Conservation (phyloP, 1,140 invertebrate species). For the Psix sp. region DNA sequence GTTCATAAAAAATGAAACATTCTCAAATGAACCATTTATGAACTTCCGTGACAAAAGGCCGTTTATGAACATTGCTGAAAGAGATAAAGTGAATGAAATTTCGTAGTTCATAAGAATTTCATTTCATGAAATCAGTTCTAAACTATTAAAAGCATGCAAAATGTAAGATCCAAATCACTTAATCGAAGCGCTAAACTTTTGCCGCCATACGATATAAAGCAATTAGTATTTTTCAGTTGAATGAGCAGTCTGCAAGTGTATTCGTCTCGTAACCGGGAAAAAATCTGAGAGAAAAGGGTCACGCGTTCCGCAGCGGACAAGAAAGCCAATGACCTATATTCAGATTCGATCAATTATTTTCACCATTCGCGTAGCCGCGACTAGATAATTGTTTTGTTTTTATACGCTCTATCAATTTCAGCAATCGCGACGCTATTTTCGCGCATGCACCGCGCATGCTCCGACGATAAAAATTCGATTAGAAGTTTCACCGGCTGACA, state of each 20-base stretch:
- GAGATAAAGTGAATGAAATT: too few species aligned
- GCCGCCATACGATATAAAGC: too few species aligned
- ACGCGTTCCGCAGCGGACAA: slow-evolving; percentile 4
- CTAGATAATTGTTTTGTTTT: slow-evolving; percentile 18
- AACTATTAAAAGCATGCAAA: too few species aligned
- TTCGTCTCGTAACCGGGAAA: slow-evolving; percentile 1
- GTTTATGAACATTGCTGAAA: too few species aligned
- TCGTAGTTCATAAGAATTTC: too few species aligned
- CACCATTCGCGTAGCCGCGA: slow-evolving; percentile 1
- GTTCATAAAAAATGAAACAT: too few species aligned
- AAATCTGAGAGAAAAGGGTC: slow-evolving; percentile 16
- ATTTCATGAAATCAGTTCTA: too few species aligned
- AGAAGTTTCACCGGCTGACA: background rate
- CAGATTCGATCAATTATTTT: slow-evolving; percentile 22
- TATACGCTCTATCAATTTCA: slow-evolving; percentile 19
- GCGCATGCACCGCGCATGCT: slow-evolving; percentile 2
- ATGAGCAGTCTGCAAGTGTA: slow-evolving; percentile 3
- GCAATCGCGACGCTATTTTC: slow-evolving; percentile 12
- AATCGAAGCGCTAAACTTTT: slow-evolving; percentile 17
- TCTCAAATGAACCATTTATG: too few species aligned
- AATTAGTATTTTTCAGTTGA: slow-evolving; percentile 37
- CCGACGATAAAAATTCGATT: slow-evolving; percentile 4
- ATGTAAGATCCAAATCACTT: too few species aligned
- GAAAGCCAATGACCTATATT: slow-evolving; percentile 31
- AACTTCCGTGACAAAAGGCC: too few species aligned